Conservation (phyloP, 64 coral and sea anemone genomes). For the Stichodactyla helianthus region DNA sequence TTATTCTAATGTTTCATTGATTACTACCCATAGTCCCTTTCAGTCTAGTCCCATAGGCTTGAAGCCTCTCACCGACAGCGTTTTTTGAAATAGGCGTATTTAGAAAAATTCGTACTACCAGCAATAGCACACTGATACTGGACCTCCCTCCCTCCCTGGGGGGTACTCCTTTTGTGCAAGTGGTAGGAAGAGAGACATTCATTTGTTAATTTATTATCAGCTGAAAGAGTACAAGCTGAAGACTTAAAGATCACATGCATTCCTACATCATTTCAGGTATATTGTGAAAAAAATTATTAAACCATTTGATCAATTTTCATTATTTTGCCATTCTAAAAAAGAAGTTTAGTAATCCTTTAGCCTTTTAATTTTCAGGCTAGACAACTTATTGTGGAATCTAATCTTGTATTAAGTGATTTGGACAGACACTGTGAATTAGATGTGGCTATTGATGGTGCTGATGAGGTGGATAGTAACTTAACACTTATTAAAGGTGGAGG, state of each 20-base stretch:
- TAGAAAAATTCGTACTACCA: too few relatives aligned
- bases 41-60: too few relatives aligned
- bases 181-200: too few relatives aligned
- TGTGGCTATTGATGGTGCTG: constrained; percentile 95
- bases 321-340: not conserved
- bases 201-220: constrained; percentile 14
- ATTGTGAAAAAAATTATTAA: not conserved
- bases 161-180: too few relatives aligned
- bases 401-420: constrained; percentile 75
- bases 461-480: constrained; percentile 72
- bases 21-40: too few relatives aligned
- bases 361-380: constrained; percentile 38
- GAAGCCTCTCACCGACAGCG: too few relatives aligned
- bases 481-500: constrained; percentile 95
- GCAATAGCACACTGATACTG: too few relatives aligned
- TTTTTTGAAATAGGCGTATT: too few relatives aligned
- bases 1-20: too few relatives aligned
- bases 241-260: constrained; percentile 71
- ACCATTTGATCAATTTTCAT: not conserved
- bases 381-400: constrained; percentile 78
- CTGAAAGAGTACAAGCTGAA: constrained; percentile 81
- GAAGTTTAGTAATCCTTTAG: not conserved
- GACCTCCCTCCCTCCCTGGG: too few relatives aligned
- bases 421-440: constrained; percentile 80
- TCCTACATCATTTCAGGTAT: constrained; percentile 92